These are phyloP conservation scores for Lepidurus couesii DNA, from an alignment of 1,140 invertebrate species.

Conservation along the genomic window DNA sequence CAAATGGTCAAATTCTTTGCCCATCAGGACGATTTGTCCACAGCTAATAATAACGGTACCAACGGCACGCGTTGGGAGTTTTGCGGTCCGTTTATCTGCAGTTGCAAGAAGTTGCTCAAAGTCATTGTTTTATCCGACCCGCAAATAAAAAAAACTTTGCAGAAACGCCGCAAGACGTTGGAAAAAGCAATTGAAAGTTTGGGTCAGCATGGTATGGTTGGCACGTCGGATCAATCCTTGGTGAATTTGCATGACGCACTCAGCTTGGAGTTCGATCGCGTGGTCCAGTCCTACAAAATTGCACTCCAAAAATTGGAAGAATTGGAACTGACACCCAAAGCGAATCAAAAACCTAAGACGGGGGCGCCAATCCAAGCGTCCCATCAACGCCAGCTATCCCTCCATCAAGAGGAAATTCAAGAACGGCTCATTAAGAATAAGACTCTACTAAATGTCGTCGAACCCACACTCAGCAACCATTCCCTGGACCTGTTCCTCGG, in stretches of 20 bases:
- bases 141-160: conserved; percentile 53
- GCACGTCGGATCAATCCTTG: conserved; percentile 53
- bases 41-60: not conserved
- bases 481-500: conserved; percentile 53
- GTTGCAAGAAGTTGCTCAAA: conserved; percentile 54
- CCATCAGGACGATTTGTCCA: conserved; percentile 49
- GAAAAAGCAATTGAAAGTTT: conserved; percentile 78
- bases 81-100: conserved; percentile 49
- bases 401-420: conserved; percentile 71
- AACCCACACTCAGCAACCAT: conserved; percentile 55
- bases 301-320: conserved; percentile 82
- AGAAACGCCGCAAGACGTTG: conserved; percentile 60
- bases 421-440: conserved; percentile 87
- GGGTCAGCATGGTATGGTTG: conserved; percentile 78
- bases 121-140: conserved; percentile 55
- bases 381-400: conserved; percentile 78
- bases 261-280: conserved; percentile 62
- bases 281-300: conserved; percentile 77
- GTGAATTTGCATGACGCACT: conserved; percentile 53
- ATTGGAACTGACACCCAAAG: conserved; percentile 53
- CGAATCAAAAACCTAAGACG: conserved; percentile 47
- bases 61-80: conserved; percentile 44
- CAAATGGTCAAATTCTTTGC: conserved; percentile 73
- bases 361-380: conserved; percentile 78
- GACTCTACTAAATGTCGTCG: conserved; percentile 75